These are phyloP conservation scores for Apamea anceps DNA, from an alignment of 2,888 invertebrate genomes.

Conservation along the genomic window DNA sequence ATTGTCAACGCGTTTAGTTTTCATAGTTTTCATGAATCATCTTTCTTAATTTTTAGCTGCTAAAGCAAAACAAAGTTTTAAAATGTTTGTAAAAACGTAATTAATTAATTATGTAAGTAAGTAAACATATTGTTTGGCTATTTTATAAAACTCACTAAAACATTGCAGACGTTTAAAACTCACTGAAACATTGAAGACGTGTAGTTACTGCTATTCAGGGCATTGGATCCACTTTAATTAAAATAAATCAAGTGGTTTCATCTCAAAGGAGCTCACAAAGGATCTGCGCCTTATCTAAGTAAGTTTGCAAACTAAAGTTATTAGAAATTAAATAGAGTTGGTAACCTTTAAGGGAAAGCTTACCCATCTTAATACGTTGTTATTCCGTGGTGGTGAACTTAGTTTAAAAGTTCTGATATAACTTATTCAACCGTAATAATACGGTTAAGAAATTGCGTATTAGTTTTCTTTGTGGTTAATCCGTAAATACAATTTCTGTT, in stretches of 20 bases:
- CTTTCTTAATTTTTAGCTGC: background rate
- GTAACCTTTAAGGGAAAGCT: constrained; percentile 14
- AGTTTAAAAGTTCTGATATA: constrained; percentile 34
- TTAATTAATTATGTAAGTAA: no score
- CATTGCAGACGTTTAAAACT: background rate
- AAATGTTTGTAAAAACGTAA: background rate
- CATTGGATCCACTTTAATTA: constrained; percentile 10
- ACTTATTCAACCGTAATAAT: constrained; percentile 14
- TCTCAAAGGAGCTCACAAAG: constrained; percentile 39
- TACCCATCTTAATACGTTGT: background rate
- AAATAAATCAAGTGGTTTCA: constrained; percentile 29
- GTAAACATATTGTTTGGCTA: background rate
- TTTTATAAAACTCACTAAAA: background rate
- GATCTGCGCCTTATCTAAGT: constrained; percentile 26
- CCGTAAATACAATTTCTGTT: background rate
- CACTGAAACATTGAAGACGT: background rate
- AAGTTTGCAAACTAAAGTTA: constrained; percentile 44
- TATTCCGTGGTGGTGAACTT: constrained; percentile 8
- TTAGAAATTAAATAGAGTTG: constrained; percentile 31
- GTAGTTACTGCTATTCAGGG: background rate
- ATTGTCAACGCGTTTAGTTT: constrained; percentile 30
- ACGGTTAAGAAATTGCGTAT: constrained; percentile 12
- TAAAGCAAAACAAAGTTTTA: background rate
- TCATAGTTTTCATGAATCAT: background rate
- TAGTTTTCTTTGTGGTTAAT: constrained; percentile 11